Conservation (phyloP, 2,113 vertebrate species). For the Chunga burmeisteri region DNA sequence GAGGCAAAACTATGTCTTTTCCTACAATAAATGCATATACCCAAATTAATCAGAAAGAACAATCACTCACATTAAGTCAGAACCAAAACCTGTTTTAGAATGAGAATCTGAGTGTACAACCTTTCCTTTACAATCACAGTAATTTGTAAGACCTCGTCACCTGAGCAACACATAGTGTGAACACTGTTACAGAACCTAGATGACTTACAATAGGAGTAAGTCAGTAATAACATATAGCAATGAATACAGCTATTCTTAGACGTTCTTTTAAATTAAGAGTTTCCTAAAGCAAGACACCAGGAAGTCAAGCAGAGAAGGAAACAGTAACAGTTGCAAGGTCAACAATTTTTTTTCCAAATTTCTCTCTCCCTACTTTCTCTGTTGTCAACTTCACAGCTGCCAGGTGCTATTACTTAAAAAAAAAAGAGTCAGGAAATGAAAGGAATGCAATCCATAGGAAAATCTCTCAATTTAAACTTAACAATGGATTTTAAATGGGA, state of each 20-base stretch:
- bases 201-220: neutral
- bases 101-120: neutral
- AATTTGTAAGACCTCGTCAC: neutral
- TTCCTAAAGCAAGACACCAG: neutral
- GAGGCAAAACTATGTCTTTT: neutral
- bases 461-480: neutral
- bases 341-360: neutral
- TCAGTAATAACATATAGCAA: neutral
- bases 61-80: neutral
- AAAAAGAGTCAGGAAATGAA: neutral
- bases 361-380: neutral
- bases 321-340: neutral
- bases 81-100: neutral
- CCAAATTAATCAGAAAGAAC: neutral
- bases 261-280: neutral
- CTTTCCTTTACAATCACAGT: neutral
- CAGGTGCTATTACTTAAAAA: neutral
- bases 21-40: neutral
- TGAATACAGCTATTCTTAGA: neutral
- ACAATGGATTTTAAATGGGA: neutral
- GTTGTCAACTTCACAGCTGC: neutral
- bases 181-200: neutral
- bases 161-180: neutral
- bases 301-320: neutral
- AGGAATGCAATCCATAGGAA: neutral